Evolutionary conservation across 2,113 vertebrate species (phyloP), one percentile per base, ranked within the genome.

Genomic region (Nerophis ophidion): DNA sequence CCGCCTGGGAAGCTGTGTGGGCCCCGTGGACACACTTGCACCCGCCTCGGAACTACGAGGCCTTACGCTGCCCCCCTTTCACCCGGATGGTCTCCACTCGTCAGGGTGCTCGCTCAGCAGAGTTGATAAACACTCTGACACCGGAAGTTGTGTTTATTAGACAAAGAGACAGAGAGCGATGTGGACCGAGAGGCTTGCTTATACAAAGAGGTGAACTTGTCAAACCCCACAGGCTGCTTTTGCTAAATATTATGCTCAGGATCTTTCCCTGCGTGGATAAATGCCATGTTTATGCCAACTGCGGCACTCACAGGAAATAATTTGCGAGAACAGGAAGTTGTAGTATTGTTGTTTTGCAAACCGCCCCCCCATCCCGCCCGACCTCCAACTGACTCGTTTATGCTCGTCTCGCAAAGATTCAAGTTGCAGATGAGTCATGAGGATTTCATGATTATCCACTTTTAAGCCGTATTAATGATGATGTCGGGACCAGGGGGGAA

Each of bases 131-230:
- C 81, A 80, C 81, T 79, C 69, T 48, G 80, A 84, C 83, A 83
- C 83, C 80, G 86, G 81, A 87, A 84, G 83, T 82, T 77, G 63
- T 84, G 83, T 86, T 86, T 84, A 81, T 86, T 76, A 80, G 83
- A 81, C 77, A 77, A 77, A 79, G 78, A 50, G 79, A 84, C 75
- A 81, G 70, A 79, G 80, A 82, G 61, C 68, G 63, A 78, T 77
- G 62, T 76, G 74, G 68, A 80, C 64, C n/a, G 66, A 75, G 76
- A 69, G 51, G 19, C 62, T 17, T 47, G 66, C 58, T 55, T 49
- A 47, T 61, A 67, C 57, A 71, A 70, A 79, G 74, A 71, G 40
- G 13, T 6, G 56, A 64, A 67, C 67, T 68, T 80, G 71, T 71
- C 63, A 63, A 61, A 68, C 69, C 58, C 60, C 42, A 56, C 36